A percentile compares a stretch with the other conserved stretches of the same genome.
These are phyloP conservation scores for Agrypnia vestita DNA, from an alignment of 1,140 invertebrate species.

Conservation along the genomic window DNA sequence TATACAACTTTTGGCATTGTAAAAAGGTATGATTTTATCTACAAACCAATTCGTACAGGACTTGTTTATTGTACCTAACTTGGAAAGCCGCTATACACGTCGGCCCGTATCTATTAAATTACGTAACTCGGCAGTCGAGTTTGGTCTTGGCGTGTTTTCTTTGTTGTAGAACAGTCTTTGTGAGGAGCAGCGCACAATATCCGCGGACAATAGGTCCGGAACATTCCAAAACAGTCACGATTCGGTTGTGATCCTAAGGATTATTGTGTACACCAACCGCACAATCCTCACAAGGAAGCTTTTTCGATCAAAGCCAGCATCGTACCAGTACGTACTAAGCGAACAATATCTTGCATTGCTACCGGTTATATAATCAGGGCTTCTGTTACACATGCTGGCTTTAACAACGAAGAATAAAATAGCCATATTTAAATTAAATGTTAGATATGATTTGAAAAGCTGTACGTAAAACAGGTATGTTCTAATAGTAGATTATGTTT, in stretches of 20 bases:
- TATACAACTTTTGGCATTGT: too few relatives aligned
- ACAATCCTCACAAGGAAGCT: conserved; percentile 16
- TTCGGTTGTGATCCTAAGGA: conserved; percentile 1
- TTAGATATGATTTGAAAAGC: too few relatives aligned
- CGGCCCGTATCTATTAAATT: conserved; percentile 11
- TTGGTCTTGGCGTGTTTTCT: conserved; percentile 17
- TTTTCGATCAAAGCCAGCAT: conserved; percentile 15
- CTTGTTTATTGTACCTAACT: too few relatives aligned
- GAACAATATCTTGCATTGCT: not conserved
- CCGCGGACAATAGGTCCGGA: conserved; percentile 28
- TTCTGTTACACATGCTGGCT: too few relatives aligned
- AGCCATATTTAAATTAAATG: too few relatives aligned
- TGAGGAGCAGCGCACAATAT: conserved; percentile 4
- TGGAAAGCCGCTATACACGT: not conserved
- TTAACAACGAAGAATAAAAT: too few relatives aligned
- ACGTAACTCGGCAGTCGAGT: conserved; percentile 38
- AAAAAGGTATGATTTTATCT: too few relatives aligned
- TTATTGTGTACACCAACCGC: conserved; percentile 32
- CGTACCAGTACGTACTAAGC: not conserved
- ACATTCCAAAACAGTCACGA: conserved; percentile 50
- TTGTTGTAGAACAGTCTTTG: conserved; percentile 33
- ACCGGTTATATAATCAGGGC: not conserved
- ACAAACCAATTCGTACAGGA: too few relatives aligned
- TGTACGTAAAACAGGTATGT: too few relatives aligned
- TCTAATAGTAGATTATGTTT: too few relatives aligned